Evolutionary conservation across 2,113 vertebrate species (phyloP), one percentile per base, ranked within the genome.

Genomic region (Cacatua alba): DNA sequence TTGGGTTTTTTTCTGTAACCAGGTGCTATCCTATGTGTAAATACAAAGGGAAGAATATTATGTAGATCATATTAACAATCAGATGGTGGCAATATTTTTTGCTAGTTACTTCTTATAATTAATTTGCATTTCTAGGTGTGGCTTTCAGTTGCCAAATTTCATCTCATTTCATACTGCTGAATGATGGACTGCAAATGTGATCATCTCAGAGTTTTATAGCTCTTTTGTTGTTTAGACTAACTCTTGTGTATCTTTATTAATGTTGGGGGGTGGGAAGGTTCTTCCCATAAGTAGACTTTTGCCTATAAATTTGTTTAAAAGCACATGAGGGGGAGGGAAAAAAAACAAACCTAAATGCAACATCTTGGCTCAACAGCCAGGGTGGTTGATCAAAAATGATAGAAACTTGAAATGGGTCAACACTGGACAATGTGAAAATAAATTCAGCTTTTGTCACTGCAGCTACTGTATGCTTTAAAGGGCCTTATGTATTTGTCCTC

Each of bases 11-110:
- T 86, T 92, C 96, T 95, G 91, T 97, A 96, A 96, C 97, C 86
- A 96, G 97, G 98, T 98, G 98, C 98, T 98, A 98, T 94, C 79
- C 33, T 97, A 31, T 37, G 33, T 98, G 95, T 98, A 98, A 97
- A 97, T 97, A 97, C 80, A 92, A 97, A 98, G 88, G 95, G 86
- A 94, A 82, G 82, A 91, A 51, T 74, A 76, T 82, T 88, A 71
- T 88, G 92, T 95, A 84, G 81, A 70, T 82, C 62, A 64, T 87
- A 72, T 87, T 94, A 94, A 97, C 69, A 90, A 92, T 95, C 94
- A 93, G 93, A 96, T 85, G 70, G 89, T 95, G 92, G 82, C 92
- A 95, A 92, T 96, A 97, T 97, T 87, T 97, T 95, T 96, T 96
- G 94, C 88, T 94, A 91, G 81, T 91, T 96, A 75, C 57, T 96